Evolutionary conservation across 1,140 invertebrate genomes (phyloP), one percentile per base, ranked within the genome.

Genomic region (Drosophila setifemur): DNA sequence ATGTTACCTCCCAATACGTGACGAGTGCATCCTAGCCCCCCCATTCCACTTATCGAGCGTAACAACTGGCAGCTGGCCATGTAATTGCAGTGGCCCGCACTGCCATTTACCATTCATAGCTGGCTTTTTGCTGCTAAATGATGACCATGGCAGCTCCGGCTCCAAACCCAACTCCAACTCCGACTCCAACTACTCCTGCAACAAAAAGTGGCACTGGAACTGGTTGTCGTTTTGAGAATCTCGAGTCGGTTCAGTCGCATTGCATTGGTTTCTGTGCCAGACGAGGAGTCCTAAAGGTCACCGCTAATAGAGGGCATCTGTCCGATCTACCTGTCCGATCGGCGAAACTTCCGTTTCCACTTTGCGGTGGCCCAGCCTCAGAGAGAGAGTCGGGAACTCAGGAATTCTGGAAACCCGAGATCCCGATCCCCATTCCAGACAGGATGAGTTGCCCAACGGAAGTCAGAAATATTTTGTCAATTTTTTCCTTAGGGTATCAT

Each of bases 311-410:
- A 53, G 29, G 72, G 40, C 60, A 53, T 44, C 43, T 67, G 37
- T n/a, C n/a, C n/a, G n/a, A n/a, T n/a, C 50, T 76, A 43, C 60
- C 77, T 71, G 71, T 49, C 37, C 42, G 18, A 23, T 37, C 49
- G 71, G 71, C 71, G 67, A 78, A 74, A 88, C 85, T 88, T 88
- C 85, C 85, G 85, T 85, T 88, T 88, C 85, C 85, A 88, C 78
- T 88, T 88, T 88, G 85, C 79, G 85, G 85, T 88, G 42, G 61
- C 23, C 79, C 55, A 67, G 72, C 64, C 66, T 71, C 78, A 49
- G 43, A 40, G n/a, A n/a, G n/a, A n/a, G n/a, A n/a, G n/a, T n/a
- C n/a, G n/a, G n/a, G n/a, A n/a, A n/a, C n/a, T n/a, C n/a, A n/a
- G n/a, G n/a, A n/a, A n/a, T n/a, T n/a, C 33, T 48, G 45, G 72